These are phyloP conservation scores for Drosophila seguyi DNA, from an alignment of 1,140 invertebrate genomes.

Conservation along the genomic window DNA sequence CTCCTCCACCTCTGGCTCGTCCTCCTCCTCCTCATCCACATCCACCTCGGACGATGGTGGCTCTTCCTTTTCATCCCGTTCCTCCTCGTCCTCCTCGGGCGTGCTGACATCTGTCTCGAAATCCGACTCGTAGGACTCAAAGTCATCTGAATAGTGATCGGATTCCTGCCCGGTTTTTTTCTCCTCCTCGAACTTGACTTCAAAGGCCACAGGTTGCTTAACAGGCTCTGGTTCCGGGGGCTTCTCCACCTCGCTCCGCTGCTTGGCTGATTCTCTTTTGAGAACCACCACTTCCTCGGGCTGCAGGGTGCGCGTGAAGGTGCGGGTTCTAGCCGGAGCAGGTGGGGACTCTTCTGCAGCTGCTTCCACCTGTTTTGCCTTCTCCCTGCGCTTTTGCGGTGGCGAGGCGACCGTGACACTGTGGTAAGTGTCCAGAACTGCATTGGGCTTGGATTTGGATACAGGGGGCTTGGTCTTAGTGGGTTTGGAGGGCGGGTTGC, in stretches of 20 bases:
- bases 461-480: conserved; percentile 13
- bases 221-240: conserved; percentile 17
- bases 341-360: conserved; percentile 5
- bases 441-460: conserved; percentile 66
- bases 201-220: conserved; percentile 73
- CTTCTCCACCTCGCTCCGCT: conserved; percentile 48
- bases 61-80: conserved; percentile 17
- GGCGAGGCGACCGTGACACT: conserved; percentile 84
- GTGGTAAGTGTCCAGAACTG: conserved; percentile 78
- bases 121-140: conserved; percentile 87
- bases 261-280: conserved; percentile 67
- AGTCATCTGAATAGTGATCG: conserved; percentile 86
- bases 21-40: conserved; percentile 20
- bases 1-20: neutral
- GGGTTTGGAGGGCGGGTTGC: conserved; percentile 22
- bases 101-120: conserved; percentile 85
- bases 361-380: conserved; percentile 30
- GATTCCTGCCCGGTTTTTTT: conserved; percentile 51
- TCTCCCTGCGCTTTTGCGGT: conserved; percentile 66
- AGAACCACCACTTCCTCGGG: conserved; percentile 80
- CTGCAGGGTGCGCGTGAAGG: conserved; percentile 69
- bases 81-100: conserved; percentile 48
- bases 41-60: conserved; percentile 31
- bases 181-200: conserved; percentile 69
- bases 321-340: conserved; percentile 47